phyloP scores from a whole-genome alignment of 2,888 invertebrate species.

The Calameuta filiformis region DNA sequence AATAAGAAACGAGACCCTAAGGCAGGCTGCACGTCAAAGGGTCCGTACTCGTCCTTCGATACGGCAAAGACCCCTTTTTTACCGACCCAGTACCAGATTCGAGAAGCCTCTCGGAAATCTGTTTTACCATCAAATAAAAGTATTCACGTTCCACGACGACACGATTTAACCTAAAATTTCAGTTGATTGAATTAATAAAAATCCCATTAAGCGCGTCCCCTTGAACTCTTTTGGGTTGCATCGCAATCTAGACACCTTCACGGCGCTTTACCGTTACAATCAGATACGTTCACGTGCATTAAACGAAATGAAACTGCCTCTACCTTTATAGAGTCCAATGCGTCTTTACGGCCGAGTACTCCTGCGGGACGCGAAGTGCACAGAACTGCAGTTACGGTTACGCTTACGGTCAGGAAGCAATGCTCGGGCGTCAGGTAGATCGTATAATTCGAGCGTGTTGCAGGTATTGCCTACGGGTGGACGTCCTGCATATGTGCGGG shows the following conservation, averaged over 20 bases:
- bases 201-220: neutral
- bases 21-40: neutral
- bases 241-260: neutral
- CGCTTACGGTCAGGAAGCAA: conserved; percentile 4
- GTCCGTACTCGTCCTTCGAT: neutral
- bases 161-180: neutral
- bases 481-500: neutral
- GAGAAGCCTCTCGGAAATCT: neutral
- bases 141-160: neutral
- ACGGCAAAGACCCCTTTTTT: neutral
- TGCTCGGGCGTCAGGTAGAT: conserved; percentile 10
- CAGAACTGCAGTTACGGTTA: neutral
- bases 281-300: neutral
- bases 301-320: conserved; percentile 11
- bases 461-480: neutral
- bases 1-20: neutral
- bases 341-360: neutral
- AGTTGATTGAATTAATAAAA: neutral
- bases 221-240: neutral
- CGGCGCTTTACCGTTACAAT: conserved; percentile 2
- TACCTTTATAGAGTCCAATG: conserved; percentile 3
- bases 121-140: neutral
- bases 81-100: neutral
- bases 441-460: neutral
- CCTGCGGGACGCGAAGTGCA: neutral